Evolutionary conservation across 2,113 vertebrate genomes (phyloP).

Genomic region (Proterorhinus semilunaris): DNA sequence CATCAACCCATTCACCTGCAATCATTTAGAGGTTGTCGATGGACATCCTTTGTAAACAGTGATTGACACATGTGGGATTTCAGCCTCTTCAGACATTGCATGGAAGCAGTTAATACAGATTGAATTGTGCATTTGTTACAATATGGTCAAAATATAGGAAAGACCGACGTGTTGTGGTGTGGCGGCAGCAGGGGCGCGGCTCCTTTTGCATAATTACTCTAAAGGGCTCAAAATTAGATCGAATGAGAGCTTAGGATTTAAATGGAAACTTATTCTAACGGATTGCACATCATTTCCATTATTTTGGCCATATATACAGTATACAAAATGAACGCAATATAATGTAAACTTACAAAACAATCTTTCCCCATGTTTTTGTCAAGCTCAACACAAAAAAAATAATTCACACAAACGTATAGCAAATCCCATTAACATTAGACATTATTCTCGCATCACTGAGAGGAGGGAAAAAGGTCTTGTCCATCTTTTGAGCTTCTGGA

Average conservation of each 20-base stretch:
- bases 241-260: conserved; percentile 8
- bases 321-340: conserved; percentile 33
- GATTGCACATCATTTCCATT: conserved; percentile 9
- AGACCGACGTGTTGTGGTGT: conserved; percentile 5
- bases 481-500: neutral
- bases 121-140: conserved; percentile 50
- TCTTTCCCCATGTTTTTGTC: too few relatives aligned
- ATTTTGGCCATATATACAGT: conserved; percentile 41
- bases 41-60: conserved; percentile 48
- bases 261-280: neutral
- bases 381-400: conserved; percentile 2
- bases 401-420: conserved; percentile 14
- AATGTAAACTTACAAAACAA: conserved; percentile 31
- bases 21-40: conserved; percentile 10
- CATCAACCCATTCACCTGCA: conserved; percentile 19
- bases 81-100: conserved; percentile 15
- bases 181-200: conserved; percentile 15
- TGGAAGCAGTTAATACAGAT: conserved; percentile 31
- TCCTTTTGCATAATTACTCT: conserved; percentile 20
- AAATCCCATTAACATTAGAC: neutral
- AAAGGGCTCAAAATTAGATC: neutral
- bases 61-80: conserved; percentile 32
- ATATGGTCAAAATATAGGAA: conserved; percentile 43
- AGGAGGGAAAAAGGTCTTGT: conserved; percentile 5
- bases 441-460: conserved; percentile 9